Evolutionary conservation across 1,140 invertebrate genomes (phyloP).

Genomic region (Himalopsyche phryganea): DNA sequence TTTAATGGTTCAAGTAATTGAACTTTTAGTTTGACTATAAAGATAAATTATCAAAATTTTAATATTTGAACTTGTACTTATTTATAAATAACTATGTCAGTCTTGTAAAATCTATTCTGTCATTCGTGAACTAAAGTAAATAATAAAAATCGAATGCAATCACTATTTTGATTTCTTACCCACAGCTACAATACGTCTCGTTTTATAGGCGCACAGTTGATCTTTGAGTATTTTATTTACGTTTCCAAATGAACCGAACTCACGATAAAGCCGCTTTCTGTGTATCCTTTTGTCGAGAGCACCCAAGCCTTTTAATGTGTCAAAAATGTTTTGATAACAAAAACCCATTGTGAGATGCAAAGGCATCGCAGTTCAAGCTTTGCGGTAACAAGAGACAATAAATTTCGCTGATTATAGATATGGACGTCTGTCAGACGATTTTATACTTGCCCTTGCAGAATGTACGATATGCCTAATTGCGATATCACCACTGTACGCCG

Average conservation of each 20-base stretch:
- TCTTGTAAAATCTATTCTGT: too few species aligned
- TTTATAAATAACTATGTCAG: too few species aligned
- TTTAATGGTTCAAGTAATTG: too few species aligned
- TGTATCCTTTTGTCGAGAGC: slow-evolving; percentile 20
- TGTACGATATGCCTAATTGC: slow-evolving; percentile 27
- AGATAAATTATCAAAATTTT: too few species aligned
- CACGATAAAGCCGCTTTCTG: slow-evolving; percentile 14
- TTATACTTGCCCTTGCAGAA: slow-evolving; percentile 23
- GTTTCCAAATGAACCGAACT: slow-evolving; percentile 20
- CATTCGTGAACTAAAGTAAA: too few species aligned
- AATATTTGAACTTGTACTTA: too few species aligned
- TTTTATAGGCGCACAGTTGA: not conserved
- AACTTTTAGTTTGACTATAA: too few species aligned
- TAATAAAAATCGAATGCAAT: too few species aligned
- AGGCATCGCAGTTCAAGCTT: slow-evolving; percentile 2
- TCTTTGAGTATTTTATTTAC: slow-evolving; percentile 16
- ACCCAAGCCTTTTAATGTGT: slow-evolving; percentile 28
- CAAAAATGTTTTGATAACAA: slow-evolving; percentile 32
- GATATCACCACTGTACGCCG: slow-evolving; percentile 11
- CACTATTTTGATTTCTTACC: not conserved
- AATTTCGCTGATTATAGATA: slow-evolving; percentile 31
- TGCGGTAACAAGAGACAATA: slow-evolving; percentile 21
- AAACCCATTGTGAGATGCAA: slow-evolving; percentile 16
- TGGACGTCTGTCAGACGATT: slow-evolving; percentile 7
- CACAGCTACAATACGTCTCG: not conserved